Conservation (phyloP, 1,140 invertebrate genomes). For the Chlorops oryzae region DNA sequence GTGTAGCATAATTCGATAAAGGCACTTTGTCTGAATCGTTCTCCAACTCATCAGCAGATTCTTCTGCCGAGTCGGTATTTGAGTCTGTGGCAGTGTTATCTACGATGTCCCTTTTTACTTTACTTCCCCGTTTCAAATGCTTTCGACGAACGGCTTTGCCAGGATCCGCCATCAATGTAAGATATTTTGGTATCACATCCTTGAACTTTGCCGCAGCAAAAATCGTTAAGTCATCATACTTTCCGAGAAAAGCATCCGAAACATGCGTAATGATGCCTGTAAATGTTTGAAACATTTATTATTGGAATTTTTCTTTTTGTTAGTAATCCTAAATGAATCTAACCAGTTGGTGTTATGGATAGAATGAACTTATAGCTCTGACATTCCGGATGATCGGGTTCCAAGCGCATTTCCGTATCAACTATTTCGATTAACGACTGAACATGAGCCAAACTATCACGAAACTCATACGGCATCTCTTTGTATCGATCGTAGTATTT, state of each 20-base stretch:
- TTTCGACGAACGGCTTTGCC: slow-evolving; percentile 27
- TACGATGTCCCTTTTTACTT: not conserved
- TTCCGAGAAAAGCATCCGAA: slow-evolving; percentile 34
- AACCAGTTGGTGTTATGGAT: slow-evolving; percentile 38
- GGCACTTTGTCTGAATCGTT: slow-evolving; percentile 18
- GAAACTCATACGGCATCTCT: slow-evolving; percentile 33
- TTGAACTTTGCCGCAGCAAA: slow-evolving; percentile 36
- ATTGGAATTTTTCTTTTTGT: not conserved
- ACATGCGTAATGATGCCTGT: slow-evolving; percentile 39
- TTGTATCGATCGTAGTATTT: slow-evolving; percentile 37
- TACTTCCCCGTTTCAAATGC: not conserved
- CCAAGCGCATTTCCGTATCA: slow-evolving; percentile 31
- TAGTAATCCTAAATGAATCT: not conserved
- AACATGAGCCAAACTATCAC: slow-evolving; percentile 33
- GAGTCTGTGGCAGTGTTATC: slow-evolving; percentile 15
- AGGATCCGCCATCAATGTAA: slow-evolving; percentile 37
- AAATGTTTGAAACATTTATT: not conserved
- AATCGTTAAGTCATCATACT: slow-evolving; percentile 37
- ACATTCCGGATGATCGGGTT: slow-evolving; percentile 25
- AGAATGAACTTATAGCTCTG: slow-evolving; percentile 40
- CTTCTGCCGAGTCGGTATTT: slow-evolving; percentile 20
- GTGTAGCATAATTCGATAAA: slow-evolving; percentile 27
- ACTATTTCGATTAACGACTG: slow-evolving; percentile 44
- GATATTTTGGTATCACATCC: slow-evolving; percentile 34
- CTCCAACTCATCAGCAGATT: slow-evolving; percentile 14